Evolutionary conservation across 2,113 vertebrate genomes (phyloP), one percentile per base, ranked within the genome.

Genomic region (Nyctibius bracteatus): DNA sequence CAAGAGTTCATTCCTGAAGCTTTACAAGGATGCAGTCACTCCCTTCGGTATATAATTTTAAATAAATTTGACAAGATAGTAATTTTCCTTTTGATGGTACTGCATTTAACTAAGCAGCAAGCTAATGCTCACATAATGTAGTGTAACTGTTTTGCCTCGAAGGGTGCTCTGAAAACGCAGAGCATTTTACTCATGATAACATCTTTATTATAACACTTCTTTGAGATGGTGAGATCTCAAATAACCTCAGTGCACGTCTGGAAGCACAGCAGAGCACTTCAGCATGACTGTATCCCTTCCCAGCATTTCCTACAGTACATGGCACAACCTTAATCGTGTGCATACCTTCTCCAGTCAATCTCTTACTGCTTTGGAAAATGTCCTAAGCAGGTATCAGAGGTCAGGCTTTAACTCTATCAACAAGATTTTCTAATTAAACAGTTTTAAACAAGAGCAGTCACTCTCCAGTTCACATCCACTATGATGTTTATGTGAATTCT

Each of bases 21-120:
- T 63, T 93, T 71, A 71, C 62, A 63, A 52, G 51, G 86, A 77
- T 49, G 73, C 66, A 46, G 86, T 86, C 93, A 89, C 70, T 0
- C 91, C 89, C 84, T 89, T 87, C 2, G 1, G 46, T 25, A 52
- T 51, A 49, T 27, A 55, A 91, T 75, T 72, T 92, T 81, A 94
- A 92, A 91, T 63, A 86, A 74, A 89, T 94, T 75, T 79, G 95
- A 91, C 96, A 93, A 87, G 94, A 93, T 10, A 81, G 65, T 72
- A 54, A 92, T 94, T 96, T 97, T 94, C 89, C 86, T 94, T 96
- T 94, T 92, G 95, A 95, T 73, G 92, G 86, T 35, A n/a, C 49
- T 86, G 73, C 81, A 77, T 93, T 89, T 95, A 94, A 87, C 88
- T 87, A 75, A 41, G 87, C 13, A 86, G 68, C 86, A 92, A 93